Conservation (phyloP, 2,888 invertebrate genomes). For the Amblyjoppa proteus region DNA sequence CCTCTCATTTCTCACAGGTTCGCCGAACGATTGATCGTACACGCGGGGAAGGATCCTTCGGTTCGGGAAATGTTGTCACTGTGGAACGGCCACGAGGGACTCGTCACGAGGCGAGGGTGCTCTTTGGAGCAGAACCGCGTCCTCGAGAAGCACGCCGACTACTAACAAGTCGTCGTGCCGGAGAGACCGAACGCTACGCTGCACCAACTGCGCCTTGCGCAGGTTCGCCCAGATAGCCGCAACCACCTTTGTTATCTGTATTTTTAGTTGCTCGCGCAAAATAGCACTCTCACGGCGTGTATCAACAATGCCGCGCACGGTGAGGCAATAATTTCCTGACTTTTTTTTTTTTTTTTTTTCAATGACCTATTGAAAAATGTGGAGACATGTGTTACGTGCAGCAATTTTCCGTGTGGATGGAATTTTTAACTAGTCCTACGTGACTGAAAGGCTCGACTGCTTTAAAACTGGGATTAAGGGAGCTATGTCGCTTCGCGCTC, state of each 20-base stretch:
- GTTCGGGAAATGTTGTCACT: too few species aligned
- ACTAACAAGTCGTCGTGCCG: slow-evolving; percentile 2
- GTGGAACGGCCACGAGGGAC: not conserved
- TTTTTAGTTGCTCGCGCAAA: not conserved
- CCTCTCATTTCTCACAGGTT: not conserved
- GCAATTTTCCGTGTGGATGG: not conserved
- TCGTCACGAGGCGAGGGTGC: too few species aligned
- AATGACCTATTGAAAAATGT: not conserved
- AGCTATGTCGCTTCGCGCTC: too few species aligned
- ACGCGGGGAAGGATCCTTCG: not conserved
- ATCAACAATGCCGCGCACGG: not conserved
- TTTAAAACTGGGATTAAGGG: not conserved
- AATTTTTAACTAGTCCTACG: slow-evolving; percentile 9
- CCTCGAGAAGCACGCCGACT: not conserved
- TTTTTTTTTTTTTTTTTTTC: not conserved
- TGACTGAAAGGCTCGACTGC: not conserved
- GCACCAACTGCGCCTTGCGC: not conserved
- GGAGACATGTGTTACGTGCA: not conserved
- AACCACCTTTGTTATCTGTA: not conserved
- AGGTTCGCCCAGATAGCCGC: not conserved
- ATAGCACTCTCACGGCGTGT: not conserved
- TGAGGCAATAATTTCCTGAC: not conserved
- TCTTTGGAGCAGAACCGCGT: slow-evolving; percentile 2
- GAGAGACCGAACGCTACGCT: not conserved
- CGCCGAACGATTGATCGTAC: not conserved